Evolutionary conservation across 2,113 vertebrate species (phyloP).

Genomic region (Glaucomys volans): DNA sequence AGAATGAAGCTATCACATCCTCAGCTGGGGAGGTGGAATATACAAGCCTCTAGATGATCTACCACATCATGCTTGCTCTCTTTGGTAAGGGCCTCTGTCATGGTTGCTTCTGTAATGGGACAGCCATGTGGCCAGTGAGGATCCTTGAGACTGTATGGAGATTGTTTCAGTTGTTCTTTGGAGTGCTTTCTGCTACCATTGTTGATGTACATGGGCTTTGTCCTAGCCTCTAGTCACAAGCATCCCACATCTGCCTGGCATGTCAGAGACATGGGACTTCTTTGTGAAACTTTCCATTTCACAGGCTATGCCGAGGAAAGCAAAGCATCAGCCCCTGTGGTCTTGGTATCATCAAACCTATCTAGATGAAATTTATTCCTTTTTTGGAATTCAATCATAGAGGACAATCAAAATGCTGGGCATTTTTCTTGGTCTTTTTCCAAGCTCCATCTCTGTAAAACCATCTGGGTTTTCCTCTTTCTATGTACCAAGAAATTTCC

Average conservation of each 20-base stretch:
- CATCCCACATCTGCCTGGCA: not conserved
- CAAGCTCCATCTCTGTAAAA: not conserved
- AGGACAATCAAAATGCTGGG: not conserved
- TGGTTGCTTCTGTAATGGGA: not conserved
- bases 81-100: not conserved
- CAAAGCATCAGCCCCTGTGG: not conserved
- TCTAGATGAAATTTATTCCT: not conserved
- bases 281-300: constrained; percentile 21
- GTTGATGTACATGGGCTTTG: not conserved
- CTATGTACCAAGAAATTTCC: not conserved
- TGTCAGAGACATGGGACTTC: not conserved
- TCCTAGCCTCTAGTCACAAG: not conserved
- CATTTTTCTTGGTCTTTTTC: not conserved
- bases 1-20: not conserved
- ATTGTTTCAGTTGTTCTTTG: not conserved
- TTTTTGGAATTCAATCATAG: not conserved
- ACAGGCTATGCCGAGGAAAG: not conserved
- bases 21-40: not conserved
- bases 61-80: not conserved
- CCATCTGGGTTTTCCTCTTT: not conserved
- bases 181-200: not conserved
- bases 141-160: not conserved
- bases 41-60: not conserved
- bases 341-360: not conserved
- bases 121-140: not conserved